Conservation (phyloP, 2,113 vertebrate genomes). For the Empidonax alnorum region DNA sequence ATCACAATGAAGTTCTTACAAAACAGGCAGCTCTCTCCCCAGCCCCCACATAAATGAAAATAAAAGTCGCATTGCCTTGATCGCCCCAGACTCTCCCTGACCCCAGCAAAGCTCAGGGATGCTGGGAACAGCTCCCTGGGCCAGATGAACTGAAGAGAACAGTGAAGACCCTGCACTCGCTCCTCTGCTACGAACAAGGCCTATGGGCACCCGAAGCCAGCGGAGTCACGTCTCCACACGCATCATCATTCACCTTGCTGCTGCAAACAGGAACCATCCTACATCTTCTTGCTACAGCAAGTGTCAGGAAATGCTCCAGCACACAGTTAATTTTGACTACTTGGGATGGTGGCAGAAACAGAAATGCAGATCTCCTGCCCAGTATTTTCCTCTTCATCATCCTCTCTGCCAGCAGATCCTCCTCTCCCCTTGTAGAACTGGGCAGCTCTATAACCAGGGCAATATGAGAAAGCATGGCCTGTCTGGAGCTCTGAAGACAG, state of each 20-base stretch:
- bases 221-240: not conserved
- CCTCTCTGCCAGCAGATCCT: not conserved
- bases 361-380: not conserved
- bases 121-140: not conserved
- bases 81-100: not conserved
- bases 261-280: not conserved
- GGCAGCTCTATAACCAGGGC: not conserved
- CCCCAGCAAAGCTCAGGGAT: not conserved
- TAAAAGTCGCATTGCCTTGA: not conserved
- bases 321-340: not conserved
- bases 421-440: not conserved
- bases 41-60: not conserved
- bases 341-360: not conserved
- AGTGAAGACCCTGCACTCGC: fast-evolving
- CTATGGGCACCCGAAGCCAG: fast-evolving
- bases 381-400: not conserved
- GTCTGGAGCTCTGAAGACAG: not conserved
- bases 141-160: not conserved
- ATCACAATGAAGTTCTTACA: not conserved
- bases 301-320: not conserved
- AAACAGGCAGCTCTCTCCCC: not conserved
- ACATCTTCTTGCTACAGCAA: not conserved
- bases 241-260: not conserved
- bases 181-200: not conserved
- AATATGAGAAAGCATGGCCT: fast-evolving